Evolutionary conservation across 2,797 vertebrate species (phyloP), one percentile per base, ranked within the genome.

Genomic region (Cephalopachus bancanus): DNA sequence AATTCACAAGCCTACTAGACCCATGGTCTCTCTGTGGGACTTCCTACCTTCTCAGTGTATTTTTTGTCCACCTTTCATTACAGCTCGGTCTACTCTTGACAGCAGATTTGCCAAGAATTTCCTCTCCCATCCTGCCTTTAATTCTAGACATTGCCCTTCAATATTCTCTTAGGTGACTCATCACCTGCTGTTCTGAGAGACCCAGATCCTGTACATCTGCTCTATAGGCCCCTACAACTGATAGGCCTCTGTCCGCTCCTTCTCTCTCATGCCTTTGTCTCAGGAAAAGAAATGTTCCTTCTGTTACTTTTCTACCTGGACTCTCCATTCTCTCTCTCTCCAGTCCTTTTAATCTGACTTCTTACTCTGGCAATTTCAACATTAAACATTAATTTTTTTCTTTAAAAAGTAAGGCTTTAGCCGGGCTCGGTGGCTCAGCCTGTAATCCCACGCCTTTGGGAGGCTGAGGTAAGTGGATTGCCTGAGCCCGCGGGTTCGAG

Each of bases 21-120:
- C 24, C 4, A 0, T 33, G 1, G 44, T 44, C 5, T 57, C 28
- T 28, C 10, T 0, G 0, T 30, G 44, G 44, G 53, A 57, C 28
- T 10, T 64, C 55, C 30, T 26, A 15, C 2, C 51, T 26, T n/a
- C 26, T 60, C 37, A 3, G 5, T 7, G 3, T 0, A 1, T 2
- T 19, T 59, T 19, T 12, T 2, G 22, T 5, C 5, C 1, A 14
- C 22, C 33, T 62, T 85, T 19, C 71, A 49, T 30, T 7, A 28
- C 4, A 17, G 26, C 67, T 51, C 1, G 2, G 59, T 28, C 5
- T 57, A 0, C 37, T 53, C 81, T 74, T 65, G 17, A 59, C 14
- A 1, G 51, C 0, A 19, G n/a, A 55, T 81, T 93, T 69, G 67
- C 83, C 24, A 10, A 14, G 22, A 37, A 44, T 55, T 86, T 19